Evolutionary conservation across 2,113 vertebrate genomes (phyloP).

Genomic region (Asarcornis scutulata): DNA sequence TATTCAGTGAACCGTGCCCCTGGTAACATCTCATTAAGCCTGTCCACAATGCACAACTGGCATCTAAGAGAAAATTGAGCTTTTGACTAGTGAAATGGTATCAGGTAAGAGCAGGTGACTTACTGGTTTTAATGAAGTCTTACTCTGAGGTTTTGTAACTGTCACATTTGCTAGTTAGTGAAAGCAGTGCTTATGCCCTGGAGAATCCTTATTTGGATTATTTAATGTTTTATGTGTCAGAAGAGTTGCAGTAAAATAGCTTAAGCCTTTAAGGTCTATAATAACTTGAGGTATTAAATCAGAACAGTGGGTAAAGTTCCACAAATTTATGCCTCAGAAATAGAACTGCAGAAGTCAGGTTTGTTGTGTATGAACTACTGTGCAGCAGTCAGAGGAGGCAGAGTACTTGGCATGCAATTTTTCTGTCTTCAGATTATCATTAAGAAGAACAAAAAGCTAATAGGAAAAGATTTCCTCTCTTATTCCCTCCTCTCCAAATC

Average conservation of each 20-base stretch:
- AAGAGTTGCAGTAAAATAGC: background rate
- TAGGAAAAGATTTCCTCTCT: conserved; percentile 52
- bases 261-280: background rate
- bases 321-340: background rate
- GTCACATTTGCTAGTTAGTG: background rate
- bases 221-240: background rate
- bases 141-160: background rate
- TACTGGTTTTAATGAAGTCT: background rate
- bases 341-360: background rate
- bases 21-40: background rate
- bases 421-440: conserved; percentile 54
- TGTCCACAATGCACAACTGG: background rate
- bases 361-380: background rate
- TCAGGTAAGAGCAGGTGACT: background rate
- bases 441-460: conserved; percentile 53
- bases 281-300: background rate
- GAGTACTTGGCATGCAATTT: conserved; percentile 26
- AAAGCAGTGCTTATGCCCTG: background rate
- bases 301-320: background rate
- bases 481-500: conserved; percentile 48
- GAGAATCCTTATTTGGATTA: background rate
- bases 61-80: background rate
- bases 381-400: conserved; percentile 21
- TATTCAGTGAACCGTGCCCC: background rate
- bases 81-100: background rate